Percentiles rank a stretch among this genome's conserved stretches.
Evolutionary conservation across 2,888 invertebrate species (phyloP).

Genomic region (Drosophila birchii): DNA sequence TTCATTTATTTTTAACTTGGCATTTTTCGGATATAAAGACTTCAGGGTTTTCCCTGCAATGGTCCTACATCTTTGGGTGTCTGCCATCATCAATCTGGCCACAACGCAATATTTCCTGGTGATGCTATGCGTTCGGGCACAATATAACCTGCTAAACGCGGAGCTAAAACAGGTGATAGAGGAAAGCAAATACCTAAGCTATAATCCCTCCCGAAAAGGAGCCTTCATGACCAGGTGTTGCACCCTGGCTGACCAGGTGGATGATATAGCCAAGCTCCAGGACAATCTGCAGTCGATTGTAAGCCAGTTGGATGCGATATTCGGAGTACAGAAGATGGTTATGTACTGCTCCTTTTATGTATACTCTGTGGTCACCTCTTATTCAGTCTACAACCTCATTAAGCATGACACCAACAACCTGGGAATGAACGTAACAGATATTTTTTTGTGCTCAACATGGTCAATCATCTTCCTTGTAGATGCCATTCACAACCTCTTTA

Average conservation of each 20-base stretch:
- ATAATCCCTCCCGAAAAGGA: background rate
- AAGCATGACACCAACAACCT: background rate
- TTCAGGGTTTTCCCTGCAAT: fast-evolving
- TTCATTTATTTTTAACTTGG: background rate
- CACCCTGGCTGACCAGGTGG: conserved; percentile 31
- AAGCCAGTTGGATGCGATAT: background rate
- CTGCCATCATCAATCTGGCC: conserved; percentile 46
- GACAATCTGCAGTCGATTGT: conserved; percentile 7
- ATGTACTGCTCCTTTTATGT: conserved; percentile 13
- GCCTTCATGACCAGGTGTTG: conserved; percentile 37
- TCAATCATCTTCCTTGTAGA: conserved; percentile 31
- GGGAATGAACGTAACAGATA: background rate
- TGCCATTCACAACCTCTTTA: background rate
- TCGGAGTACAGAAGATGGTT: conserved; percentile 7
- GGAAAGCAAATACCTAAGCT: conserved; percentile 14
- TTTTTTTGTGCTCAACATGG: background rate
- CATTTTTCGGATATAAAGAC: background rate
- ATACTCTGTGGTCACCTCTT: background rate
- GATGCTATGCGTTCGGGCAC: conserved; percentile 44
- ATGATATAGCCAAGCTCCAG: conserved; percentile 19
- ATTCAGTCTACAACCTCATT: conserved; percentile 5
- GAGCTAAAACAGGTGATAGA: conserved; percentile 44
- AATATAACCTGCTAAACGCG: conserved; percentile 55
- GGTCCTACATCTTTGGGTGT: background rate
- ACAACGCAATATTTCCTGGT: conserved; percentile 46